These are phyloP conservation scores for Apis mellifera DNA, from an alignment of 1,140 invertebrate genomes.

Conservation along the genomic window DNA sequence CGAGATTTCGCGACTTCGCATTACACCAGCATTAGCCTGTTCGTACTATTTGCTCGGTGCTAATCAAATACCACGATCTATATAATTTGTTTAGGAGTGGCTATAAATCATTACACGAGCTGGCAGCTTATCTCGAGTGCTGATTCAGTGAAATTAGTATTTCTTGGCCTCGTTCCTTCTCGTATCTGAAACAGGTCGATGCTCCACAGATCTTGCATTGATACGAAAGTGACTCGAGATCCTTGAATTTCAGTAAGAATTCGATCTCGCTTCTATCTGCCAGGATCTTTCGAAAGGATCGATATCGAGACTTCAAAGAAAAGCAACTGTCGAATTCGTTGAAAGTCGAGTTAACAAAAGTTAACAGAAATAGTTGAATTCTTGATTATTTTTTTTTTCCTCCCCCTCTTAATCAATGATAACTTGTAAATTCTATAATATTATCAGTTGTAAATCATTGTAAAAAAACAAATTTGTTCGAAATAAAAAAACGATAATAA, in stretches of 20 bases:
- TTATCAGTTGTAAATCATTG: no score
- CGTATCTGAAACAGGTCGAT: neutral
- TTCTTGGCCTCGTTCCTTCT: slow-evolving; percentile 17
- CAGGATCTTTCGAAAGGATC: neutral
- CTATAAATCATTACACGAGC: slow-evolving; percentile 56
- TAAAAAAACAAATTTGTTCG: no score
- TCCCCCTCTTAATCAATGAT: no score
- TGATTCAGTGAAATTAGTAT: slow-evolving; percentile 60
- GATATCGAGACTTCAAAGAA: neutral
- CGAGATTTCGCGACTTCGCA: neutral
- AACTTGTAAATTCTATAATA: no score
- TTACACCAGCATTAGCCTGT: neutral
- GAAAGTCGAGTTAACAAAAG: no score
- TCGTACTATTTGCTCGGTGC: slow-evolving; percentile 17
- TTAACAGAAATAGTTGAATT: no score
- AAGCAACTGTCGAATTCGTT: neutral
- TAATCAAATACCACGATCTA: slow-evolving; percentile 65
- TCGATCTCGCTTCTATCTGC: neutral
- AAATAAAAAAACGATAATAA: no score
- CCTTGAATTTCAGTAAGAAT: slow-evolving; percentile 34
- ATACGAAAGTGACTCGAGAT: neutral
- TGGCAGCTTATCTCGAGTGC: slow-evolving; percentile 52
- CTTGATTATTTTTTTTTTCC: no score
- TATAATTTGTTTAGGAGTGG: slow-evolving; percentile 63
- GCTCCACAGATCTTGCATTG: neutral